These are phyloP conservation scores for Elegia similella DNA, from an alignment of 2,888 invertebrate genomes.

Conservation along the genomic window DNA sequence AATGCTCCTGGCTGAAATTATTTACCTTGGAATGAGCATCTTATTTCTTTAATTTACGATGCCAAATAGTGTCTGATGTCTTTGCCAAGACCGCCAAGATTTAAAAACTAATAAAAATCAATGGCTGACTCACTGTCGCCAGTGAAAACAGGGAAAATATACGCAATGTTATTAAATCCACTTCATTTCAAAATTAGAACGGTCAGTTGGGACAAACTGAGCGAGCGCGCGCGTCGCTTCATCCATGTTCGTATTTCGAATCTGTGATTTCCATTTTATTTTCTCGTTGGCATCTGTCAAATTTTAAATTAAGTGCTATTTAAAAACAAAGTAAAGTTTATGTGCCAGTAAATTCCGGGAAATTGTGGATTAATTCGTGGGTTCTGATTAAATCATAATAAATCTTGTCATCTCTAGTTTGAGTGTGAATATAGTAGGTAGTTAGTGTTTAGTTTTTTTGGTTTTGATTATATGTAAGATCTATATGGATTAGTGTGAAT, in stretches of 20 bases:
- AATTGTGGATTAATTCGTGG: not conserved
- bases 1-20: slow-evolving; percentile 12
- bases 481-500: not conserved
- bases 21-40: slow-evolving; percentile 11
- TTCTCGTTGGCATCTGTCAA: not conserved
- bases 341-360: not conserved
- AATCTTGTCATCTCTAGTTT: not conserved
- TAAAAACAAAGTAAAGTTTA: not conserved
- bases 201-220: slow-evolving; percentile 67
- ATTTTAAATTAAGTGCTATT: not conserved
- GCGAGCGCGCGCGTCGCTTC: slow-evolving; percentile 60
- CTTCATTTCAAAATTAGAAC: slow-evolving; percentile 76
- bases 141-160: slow-evolving; percentile 71
- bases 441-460: slow-evolving; percentile 3
- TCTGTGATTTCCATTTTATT: slow-evolving; percentile 1
- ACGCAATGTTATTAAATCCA: slow-evolving; percentile 75
- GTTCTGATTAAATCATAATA: not conserved
- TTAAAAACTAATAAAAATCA: slow-evolving; percentile 38
- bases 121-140: slow-evolving; percentile 62
- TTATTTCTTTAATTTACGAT: slow-evolving; percentile 19
- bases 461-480: not conserved
- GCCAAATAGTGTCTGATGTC: slow-evolving; percentile 23
- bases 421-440: not conserved
- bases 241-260: slow-evolving; percentile 31
- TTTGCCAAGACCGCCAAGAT: slow-evolving; percentile 32